phyloP scores from a whole-genome alignment of 2,113 vertebrate species.

The Ornithorhynchus anatinus region DNA sequence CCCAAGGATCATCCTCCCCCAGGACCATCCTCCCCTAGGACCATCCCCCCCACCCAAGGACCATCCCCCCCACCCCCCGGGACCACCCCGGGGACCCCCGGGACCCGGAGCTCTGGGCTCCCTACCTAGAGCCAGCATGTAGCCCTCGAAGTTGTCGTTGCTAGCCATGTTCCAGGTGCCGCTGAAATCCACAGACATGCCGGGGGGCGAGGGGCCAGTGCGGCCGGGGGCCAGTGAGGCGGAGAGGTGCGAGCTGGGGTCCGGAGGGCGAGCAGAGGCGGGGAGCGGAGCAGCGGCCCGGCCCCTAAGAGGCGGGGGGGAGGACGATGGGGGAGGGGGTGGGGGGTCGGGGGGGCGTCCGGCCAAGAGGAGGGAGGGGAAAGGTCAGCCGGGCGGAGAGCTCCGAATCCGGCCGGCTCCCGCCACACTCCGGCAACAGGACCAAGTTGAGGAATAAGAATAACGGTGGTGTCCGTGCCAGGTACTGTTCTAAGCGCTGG shows the following conservation, averaged over 20 bases:
- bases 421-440: no score
- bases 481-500: no score
- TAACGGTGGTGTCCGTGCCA: no score
- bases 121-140: slow-evolving; percentile 85
- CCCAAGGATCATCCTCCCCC: no score
- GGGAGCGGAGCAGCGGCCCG: not conserved
- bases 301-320: not conserved
- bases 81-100: not conserved
- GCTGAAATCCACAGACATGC: slow-evolving; percentile 74
- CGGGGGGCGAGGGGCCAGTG: slow-evolving; percentile 70
- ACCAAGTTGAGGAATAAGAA: no score
- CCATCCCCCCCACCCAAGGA: no score
- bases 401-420: accelerated
- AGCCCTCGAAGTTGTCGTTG: slow-evolving; percentile 84
- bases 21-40: no score
- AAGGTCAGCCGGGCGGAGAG: not conserved
- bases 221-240: accelerated
- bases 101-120: not conserved
- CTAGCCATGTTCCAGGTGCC: slow-evolving; percentile 86
- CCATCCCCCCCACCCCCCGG: not conserved
- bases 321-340: not conserved
- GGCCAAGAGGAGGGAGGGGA: not conserved
- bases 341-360: no score
- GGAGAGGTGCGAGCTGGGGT: no score
- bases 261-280: accelerated